phyloP scores from a whole-genome alignment of 2,113 vertebrate species.

The Lota lota region DNA sequence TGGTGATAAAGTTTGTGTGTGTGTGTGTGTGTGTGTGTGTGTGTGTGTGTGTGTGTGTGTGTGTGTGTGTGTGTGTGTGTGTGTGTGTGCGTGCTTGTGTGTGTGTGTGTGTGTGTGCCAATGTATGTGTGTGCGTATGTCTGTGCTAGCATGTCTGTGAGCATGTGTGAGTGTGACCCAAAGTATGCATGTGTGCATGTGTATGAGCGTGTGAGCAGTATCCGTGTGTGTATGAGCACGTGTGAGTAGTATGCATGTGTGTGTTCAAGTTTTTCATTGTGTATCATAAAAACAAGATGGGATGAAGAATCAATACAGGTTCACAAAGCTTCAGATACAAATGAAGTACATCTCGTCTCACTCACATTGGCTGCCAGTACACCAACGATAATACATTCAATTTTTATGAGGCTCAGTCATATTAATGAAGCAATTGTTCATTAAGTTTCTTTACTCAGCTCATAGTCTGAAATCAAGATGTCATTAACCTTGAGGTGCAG shows the following conservation, averaged over 20 bases:
- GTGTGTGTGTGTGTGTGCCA: conserved; percentile 1
- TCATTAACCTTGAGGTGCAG: too few species aligned
- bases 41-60: conserved; percentile 12
- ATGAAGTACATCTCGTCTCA: too few species aligned
- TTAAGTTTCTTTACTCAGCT: too few species aligned
- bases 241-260: not conserved
- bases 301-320: too few species aligned
- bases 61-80: conserved; percentile 9
- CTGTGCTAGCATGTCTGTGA: not conserved
- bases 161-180: conserved; percentile 9
- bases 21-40: conserved; percentile 17
- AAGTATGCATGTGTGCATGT: conserved; percentile 2
- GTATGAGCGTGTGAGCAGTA: not conserved
- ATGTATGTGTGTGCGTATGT: conserved; percentile 13
- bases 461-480: too few species aligned
- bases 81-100: conserved; percentile 1
- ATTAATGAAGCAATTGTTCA: too few species aligned
- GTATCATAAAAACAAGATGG: too few species aligned
- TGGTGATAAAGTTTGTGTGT: conserved; percentile 23
- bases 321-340: too few species aligned
- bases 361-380: too few species aligned
- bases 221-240: conserved; percentile 2
- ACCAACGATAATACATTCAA: too few species aligned
- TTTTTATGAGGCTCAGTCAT: too few species aligned
- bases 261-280: too few species aligned